Evolutionary conservation across 2,888 invertebrate genomes (phyloP).

Genomic region (Leucophenga maculata): DNA sequence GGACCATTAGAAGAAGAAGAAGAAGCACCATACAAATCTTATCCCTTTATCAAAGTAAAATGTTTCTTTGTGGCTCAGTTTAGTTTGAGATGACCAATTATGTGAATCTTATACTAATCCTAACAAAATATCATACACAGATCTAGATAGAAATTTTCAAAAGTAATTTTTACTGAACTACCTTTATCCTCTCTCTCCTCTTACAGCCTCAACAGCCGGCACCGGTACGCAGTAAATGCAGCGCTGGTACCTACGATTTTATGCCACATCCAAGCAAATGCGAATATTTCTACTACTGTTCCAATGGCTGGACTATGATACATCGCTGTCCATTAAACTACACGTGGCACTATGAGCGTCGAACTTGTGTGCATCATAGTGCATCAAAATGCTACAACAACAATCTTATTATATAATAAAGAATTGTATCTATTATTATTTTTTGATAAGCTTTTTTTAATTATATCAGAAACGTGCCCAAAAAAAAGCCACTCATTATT

Average conservation of each 20-base stretch:
- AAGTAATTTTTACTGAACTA: too few species aligned
- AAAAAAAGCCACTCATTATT: not conserved
- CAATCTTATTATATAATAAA: not conserved
- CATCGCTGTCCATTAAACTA: slow-evolving; percentile 60
- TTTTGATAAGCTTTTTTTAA: too few species aligned
- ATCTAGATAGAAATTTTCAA: too few species aligned
- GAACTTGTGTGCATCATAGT: slow-evolving; percentile 49
- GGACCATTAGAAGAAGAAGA: too few species aligned
- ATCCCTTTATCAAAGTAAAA: too few species aligned
- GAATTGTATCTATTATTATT: not conserved
- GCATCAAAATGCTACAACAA: slow-evolving; percentile 49
- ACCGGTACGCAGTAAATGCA: slow-evolving; percentile 41
- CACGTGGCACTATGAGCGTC: slow-evolving; percentile 56
- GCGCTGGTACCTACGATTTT: slow-evolving; percentile 48
- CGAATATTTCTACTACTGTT: slow-evolving; percentile 61
- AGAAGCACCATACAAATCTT: too few species aligned
- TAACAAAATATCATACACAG: too few species aligned
- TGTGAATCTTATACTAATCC: too few species aligned
- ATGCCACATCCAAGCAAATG: slow-evolving; percentile 59
- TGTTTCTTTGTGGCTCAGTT: too few species aligned
- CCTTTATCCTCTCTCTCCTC: too few species aligned
- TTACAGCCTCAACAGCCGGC: not conserved
- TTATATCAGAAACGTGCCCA: not conserved
- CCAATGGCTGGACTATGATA: slow-evolving; percentile 57
- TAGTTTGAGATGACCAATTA: too few species aligned